Base-by-base conservation (phyloP, 2,797 vertebrate genomes). In the Perodicticus potto region DNA sequence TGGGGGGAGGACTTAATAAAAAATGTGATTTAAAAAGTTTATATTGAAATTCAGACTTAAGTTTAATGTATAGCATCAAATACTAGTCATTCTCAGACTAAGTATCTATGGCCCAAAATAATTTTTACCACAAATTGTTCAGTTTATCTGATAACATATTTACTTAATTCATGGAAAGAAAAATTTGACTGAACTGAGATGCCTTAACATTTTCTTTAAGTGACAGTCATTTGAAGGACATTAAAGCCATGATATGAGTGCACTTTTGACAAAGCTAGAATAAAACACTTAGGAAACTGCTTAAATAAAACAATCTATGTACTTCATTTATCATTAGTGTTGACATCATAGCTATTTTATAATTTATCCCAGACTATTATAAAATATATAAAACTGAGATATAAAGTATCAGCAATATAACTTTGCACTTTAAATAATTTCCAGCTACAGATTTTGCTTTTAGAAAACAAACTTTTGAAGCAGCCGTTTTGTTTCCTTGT, bases 361-460 rank as follows among this genome's bases (percentile, higher is more conserved):
- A 98, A 98, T 98, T 98, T 98, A 98, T 98, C 98, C 98, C 98
- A 98, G 98, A 97, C 98, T 98, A 98, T 98, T 98, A 98, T 98
- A 99, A 99, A 98, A 99, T 98, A 98, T 98, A 98, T 98, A 99
- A 98, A 98, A 99, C 98, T 97, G 98, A 98, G 98, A 98, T 98
- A 98, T 98, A 98, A 98, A 98, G 98, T 97, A 98, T 98, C 96
- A 98, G 97, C 98, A 98, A 98, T 98, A 98, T 98, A 98, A 98
- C 97, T 98, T 98, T 98, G 97, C 96, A 98, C 97, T 98, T 98
- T 98, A 98, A 98, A 98, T 98, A 98, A 98, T 98, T 98, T 98
- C 98, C 98, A 97, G 97, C 97, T 98, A 98, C 98, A 98, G 97
- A 97, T 98, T 98, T 98, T 98, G 97, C 98, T 98, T 98, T 97